Evolutionary conservation across 2,888 invertebrate species (phyloP).

Genomic region (Rugalucina vietnamica): DNA sequence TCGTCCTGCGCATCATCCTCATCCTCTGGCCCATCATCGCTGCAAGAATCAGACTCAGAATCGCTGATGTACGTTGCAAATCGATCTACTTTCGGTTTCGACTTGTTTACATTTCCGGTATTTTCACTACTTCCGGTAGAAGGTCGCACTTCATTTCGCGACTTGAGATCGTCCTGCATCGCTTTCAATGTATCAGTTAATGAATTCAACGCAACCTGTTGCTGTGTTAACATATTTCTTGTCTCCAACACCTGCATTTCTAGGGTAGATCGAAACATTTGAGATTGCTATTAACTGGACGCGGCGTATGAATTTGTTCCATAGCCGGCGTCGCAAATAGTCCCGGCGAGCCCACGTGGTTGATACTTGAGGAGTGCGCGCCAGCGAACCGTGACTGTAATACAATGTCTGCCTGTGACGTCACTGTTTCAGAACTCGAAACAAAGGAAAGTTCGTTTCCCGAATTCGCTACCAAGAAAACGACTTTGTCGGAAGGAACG

Average conservation of each 20-base stretch:
- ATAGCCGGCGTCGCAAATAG: too few relatives aligned
- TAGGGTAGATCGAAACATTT: too few relatives aligned
- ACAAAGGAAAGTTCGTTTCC: slow-evolving; percentile 4
- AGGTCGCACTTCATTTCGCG: background rate
- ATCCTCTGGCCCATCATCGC: too few relatives aligned
- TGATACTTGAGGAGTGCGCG: background rate
- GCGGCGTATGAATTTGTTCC: too few relatives aligned
- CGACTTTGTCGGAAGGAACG: background rate
- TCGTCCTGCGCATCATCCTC: background rate
- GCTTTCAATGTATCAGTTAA: background rate
- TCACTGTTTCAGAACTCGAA: background rate
- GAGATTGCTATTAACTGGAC: too few relatives aligned
- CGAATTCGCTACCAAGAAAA: background rate
- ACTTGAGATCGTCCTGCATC: background rate
- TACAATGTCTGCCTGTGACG: background rate
- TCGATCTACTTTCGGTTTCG: background rate
- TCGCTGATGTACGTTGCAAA: background rate
- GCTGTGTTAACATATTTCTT: background rate
- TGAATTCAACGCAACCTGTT: background rate
- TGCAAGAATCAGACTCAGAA: background rate
- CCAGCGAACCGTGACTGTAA: background rate
- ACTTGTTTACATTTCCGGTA: background rate
- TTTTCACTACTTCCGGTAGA: background rate
- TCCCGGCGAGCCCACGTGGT: too few relatives aligned
- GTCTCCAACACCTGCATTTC: background rate